A percentile compares a stretch with the other conserved stretches of the same genome.
phyloP scores from a whole-genome alignment of 2,888 invertebrate species.

The Rotaria macrura region DNA sequence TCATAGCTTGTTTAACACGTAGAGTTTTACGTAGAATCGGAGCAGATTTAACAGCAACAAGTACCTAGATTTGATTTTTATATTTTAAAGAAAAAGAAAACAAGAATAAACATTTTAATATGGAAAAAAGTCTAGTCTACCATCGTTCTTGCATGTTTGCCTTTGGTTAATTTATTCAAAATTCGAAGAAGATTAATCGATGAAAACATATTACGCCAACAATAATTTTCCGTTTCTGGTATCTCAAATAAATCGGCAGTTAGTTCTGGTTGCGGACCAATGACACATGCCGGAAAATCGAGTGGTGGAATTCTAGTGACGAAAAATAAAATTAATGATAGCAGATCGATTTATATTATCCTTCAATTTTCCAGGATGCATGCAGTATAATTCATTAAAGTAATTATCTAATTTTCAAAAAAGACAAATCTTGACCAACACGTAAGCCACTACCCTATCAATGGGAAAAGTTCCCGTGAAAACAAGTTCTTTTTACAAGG shows the following conservation, averaged over 20 bases:
- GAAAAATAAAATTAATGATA: background rate
- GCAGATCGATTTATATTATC: background rate
- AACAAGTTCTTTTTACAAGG: no score
- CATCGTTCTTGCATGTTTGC: conserved; percentile 83
- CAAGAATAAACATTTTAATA: background rate
- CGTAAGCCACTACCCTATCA: no score
- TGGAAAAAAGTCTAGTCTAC: conserved; percentile 36
- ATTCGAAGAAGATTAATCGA: conserved; percentile 90
- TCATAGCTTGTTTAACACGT: conserved; percentile 72
- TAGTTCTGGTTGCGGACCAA: conserved; percentile 83
- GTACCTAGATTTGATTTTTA: conserved; percentile 62
- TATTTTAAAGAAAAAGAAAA: no score
- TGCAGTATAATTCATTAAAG: no score
- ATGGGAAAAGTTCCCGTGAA: no score
- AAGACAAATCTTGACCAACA: no score
- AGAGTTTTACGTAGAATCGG: conserved; percentile 90
- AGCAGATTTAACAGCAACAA: conserved; percentile 97
- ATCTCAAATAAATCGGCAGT: conserved; percentile 70
- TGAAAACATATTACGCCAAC: conserved; percentile 95
- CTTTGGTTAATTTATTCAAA: conserved; percentile 93
- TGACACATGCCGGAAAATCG: conserved; percentile 88
- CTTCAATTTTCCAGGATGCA: no score
- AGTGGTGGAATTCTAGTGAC: conserved; percentile 66
- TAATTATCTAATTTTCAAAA: no score
- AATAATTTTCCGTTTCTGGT: conserved; percentile 61